Evolutionary conservation across 1,140 invertebrate species (phyloP).

Genomic region (Euura lappo): DNA sequence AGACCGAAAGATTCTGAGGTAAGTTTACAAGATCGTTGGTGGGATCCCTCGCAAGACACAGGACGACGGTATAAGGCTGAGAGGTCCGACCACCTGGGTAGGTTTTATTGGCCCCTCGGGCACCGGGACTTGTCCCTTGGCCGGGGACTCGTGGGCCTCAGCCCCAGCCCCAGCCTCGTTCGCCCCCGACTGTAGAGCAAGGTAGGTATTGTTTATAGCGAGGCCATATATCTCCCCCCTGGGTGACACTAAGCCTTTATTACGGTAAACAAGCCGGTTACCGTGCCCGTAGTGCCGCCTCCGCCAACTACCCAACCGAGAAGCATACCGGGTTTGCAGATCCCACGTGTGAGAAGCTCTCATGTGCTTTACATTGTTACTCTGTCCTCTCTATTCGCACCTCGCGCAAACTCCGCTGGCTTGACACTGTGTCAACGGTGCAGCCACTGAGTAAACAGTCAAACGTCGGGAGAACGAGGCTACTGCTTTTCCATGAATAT

Average conservation of each 20-base stretch:
- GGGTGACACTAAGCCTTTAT: constrained; percentile 14
- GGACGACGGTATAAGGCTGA: not conserved
- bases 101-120: constrained; percentile 4
- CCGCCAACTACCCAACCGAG: too few relatives aligned
- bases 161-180: not conserved
- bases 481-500: too few relatives aligned
- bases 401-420: too few relatives aligned
- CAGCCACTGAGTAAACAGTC: too few relatives aligned
- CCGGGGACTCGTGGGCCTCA: not conserved
- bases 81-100: constrained; percentile 6
- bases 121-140: not conserved
- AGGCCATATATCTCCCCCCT: not conserved
- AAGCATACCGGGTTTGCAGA: too few relatives aligned
- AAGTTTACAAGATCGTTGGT: not conserved
- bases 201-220: constrained; percentile 8
- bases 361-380: too few relatives aligned
- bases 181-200: not conserved
- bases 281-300: not conserved
- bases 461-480: too few relatives aligned
- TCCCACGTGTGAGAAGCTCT: too few relatives aligned
- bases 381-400: too few relatives aligned
- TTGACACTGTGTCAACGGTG: too few relatives aligned
- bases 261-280: constrained; percentile 11
- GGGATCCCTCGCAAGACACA: not conserved
- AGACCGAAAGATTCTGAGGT: too few relatives aligned